phyloP scores from a whole-genome alignment of 2,113 vertebrate genomes.

The Macaca nemestrina region DNA sequence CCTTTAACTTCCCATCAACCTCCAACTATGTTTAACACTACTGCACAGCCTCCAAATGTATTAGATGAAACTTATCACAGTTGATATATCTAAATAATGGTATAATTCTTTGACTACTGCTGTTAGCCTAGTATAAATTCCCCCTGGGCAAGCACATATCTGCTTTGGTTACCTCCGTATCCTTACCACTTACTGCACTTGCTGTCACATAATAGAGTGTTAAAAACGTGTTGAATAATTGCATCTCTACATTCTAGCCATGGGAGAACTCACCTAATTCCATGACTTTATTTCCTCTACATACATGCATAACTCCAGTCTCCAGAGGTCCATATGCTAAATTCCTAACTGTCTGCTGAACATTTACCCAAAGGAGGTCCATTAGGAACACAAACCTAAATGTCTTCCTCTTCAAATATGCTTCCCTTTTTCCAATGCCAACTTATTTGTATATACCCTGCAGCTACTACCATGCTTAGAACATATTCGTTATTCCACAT shows the following conservation, averaged over 20 bases:
- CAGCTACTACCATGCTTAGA: not conserved
- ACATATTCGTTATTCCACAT: not conserved
- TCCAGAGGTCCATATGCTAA: not conserved
- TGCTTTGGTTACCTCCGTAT: not conserved
- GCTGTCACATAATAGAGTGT: too few relatives aligned
- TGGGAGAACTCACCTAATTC: not conserved
- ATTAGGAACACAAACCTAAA: not conserved
- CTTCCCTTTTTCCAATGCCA: not conserved
- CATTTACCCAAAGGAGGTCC: fast-evolving
- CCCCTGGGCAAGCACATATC: not conserved
- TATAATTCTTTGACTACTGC: not conserved
- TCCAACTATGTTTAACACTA: not conserved
- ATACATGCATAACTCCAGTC: not conserved
- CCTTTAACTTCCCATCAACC: not conserved
- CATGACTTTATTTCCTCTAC: not conserved
- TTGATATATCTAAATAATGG: not conserved
- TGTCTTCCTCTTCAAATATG: not conserved
- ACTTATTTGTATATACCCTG: not conserved
- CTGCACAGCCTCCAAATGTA: not conserved
- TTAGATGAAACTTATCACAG: not conserved
- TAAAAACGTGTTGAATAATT: not conserved
- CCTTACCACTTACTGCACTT: not conserved
- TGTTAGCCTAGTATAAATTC: not conserved
- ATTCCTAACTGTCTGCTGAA: not conserved
- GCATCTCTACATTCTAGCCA: not conserved